Conservation (phyloP, 2,113 vertebrate species). For the Phasianus colchicus region DNA sequence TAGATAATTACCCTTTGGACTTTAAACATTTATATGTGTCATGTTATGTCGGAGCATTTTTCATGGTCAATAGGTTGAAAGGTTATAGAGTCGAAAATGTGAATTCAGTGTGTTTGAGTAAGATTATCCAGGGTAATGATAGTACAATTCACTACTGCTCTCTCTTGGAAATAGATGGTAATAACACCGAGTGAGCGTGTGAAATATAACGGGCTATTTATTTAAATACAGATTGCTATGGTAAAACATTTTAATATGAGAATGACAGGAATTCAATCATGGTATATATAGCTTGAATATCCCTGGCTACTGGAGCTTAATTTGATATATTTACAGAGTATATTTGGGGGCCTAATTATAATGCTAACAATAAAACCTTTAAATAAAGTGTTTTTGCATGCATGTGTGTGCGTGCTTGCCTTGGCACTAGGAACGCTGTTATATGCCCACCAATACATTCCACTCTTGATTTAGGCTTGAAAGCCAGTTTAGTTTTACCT, state of each 20-base stretch:
- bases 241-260: constrained; percentile 38
- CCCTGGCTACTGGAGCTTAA: constrained; percentile 29
- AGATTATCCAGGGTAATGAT: constrained; percentile 53
- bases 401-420: not conserved
- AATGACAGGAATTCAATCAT: constrained; percentile 26
- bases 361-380: constrained; percentile 33
- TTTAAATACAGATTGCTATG: constrained; percentile 24
- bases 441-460: not conserved
- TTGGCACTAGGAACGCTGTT: not conserved
- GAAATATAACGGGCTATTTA: not conserved
- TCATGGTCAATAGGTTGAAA: constrained; percentile 85
- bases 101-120: constrained; percentile 71
- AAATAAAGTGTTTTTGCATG: not conserved
- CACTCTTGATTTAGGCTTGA: constrained; percentile 32
- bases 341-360: constrained; percentile 10
- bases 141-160: constrained; percentile 83
- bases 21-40: constrained; percentile 87
- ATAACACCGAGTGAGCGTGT: constrained; percentile 60
- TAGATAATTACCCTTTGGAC: constrained; percentile 87
- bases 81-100: constrained; percentile 82
- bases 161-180: constrained; percentile 81
- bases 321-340: not conserved
- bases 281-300: constrained; percentile 18
- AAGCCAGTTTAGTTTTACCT: not conserved
- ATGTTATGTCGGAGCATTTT: constrained; percentile 81